phyloP scores from a whole-genome alignment of 2,113 vertebrate species.

The Xenopus laevis region DNA sequence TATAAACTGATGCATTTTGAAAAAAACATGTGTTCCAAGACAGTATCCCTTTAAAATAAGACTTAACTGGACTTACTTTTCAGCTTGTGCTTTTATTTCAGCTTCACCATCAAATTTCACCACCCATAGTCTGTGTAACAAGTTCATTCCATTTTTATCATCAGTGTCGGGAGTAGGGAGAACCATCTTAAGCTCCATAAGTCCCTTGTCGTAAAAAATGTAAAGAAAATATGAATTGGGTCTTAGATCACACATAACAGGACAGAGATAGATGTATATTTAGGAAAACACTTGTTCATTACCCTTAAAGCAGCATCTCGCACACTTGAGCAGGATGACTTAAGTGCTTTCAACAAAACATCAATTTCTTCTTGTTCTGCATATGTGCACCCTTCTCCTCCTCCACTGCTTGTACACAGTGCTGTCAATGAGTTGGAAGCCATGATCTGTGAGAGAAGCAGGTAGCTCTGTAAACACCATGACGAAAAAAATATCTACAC shows the following conservation, averaged over 20 bases:
- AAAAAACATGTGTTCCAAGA: too few species aligned
- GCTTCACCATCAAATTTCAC: slow-evolving; percentile 87
- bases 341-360: slow-evolving; percentile 81
- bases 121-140: slow-evolving; percentile 90
- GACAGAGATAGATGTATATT: too few species aligned
- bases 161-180: slow-evolving; percentile 81
- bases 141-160: slow-evolving; percentile 79
- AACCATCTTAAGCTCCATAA: slow-evolving; percentile 91
- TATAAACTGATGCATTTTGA: too few species aligned
- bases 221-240: too few species aligned
- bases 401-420: slow-evolving; percentile 84
- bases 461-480: not conserved
- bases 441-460: slow-evolving; percentile 70
- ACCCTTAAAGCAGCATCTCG: slow-evolving; percentile 90
- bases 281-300: slow-evolving; percentile 34
- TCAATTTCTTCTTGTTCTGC: slow-evolving; percentile 90
- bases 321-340: slow-evolving; percentile 85
- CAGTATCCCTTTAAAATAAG: too few species aligned
- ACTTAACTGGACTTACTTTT: slow-evolving; percentile 71
- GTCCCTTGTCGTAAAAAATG: slow-evolving; percentile 66
- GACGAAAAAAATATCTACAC: not conserved
- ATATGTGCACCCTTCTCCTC: slow-evolving; percentile 79
- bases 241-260: too few species aligned
- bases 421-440: slow-evolving; percentile 82
- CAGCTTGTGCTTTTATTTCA: slow-evolving; percentile 77